Evolutionary conservation across 1,140 invertebrate species (phyloP).

Genomic region (Lethrus apterus): DNA sequence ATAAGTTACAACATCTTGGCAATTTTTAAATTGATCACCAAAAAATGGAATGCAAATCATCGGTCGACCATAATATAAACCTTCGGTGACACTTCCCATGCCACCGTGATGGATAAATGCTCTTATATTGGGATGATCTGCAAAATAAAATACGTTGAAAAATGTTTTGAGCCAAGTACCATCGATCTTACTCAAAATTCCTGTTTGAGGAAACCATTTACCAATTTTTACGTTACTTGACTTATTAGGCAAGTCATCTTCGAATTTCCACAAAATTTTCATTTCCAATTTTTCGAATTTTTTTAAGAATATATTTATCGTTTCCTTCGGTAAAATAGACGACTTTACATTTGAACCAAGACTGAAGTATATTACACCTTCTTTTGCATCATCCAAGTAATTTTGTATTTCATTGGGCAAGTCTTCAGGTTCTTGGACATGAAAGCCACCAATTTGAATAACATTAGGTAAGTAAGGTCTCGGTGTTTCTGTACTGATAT

Average conservation of each 20-base stretch:
- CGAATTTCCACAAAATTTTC: conserved; percentile 24
- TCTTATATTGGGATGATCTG: not conserved
- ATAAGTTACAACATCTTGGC: not conserved
- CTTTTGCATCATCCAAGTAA: not conserved
- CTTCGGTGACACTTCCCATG: not conserved
- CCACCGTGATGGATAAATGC: not conserved
- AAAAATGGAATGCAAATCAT: not conserved
- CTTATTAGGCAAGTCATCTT: not conserved
- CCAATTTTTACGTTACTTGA: conserved; percentile 13
- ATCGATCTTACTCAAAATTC: conserved; percentile 1
- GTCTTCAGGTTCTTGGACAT: conserved; percentile 25
- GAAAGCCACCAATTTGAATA: conserved; percentile 39
- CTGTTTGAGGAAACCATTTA: conserved; percentile 19
- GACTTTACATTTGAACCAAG: conserved; percentile 1
- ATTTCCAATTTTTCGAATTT: conserved; percentile 13
- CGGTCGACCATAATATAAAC: not conserved
- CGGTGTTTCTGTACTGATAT: conserved; percentile 34
- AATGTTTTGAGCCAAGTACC: not conserved
- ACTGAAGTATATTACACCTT: conserved; percentile 2
- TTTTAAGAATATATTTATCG: not conserved
- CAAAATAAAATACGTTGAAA: not conserved
- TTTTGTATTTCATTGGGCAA: conserved; percentile 29
- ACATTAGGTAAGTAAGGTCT: conserved; percentile 33
- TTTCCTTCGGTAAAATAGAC: not conserved
- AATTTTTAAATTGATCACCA: conserved; percentile 1